A percentile compares a stretch with the other conserved stretches of the same genome.
These are phyloP conservation scores for Gobiocypris rarus DNA, from an alignment of 2,113 vertebrate species.

Conservation along the genomic window DNA sequence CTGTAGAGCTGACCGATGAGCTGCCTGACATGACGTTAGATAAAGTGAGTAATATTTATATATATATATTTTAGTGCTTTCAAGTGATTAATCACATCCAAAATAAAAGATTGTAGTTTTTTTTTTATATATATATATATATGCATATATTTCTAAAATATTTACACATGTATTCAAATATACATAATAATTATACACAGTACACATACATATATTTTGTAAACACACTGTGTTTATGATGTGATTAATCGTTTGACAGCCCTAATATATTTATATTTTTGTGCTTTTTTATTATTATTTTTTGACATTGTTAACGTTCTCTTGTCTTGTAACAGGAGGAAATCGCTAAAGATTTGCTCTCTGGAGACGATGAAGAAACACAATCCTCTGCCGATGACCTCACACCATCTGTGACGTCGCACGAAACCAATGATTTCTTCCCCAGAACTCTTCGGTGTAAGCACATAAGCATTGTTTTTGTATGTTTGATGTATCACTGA, in stretches of 20 bases:
- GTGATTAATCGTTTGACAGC: too few species aligned
- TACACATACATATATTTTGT: too few species aligned
- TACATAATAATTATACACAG: too few species aligned
- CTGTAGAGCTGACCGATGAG: conserved; percentile 88
- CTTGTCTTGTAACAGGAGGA: conserved; percentile 77
- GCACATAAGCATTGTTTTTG: conserved; percentile 41
- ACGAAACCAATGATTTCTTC: conserved; percentile 88
- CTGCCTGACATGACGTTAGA: conserved; percentile 91
- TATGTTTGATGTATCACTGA: not conserved
- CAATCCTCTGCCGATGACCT: conserved; percentile 91
- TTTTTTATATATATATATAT: too few species aligned
- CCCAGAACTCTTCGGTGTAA: conserved; percentile 87
- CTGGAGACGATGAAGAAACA: conserved; percentile 86
- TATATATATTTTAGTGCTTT: too few species aligned
- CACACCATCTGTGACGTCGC: conserved; percentile 87
- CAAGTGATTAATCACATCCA: too few species aligned
- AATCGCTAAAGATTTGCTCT: conserved; percentile 89
- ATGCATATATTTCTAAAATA: not conserved
- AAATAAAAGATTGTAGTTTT: too few species aligned
- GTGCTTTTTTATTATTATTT: not conserved
- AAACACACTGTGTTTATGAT: too few species aligned
- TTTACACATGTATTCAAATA: too few species aligned
- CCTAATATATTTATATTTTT: not conserved
- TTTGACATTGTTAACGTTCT: not conserved
- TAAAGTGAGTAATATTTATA: conserved; percentile 71